A percentile compares a stretch with the other conserved stretches of the same genome.
These are phyloP conservation scores for Paralvinella palmiformis DNA, from an alignment of 1,140 invertebrate species.

Conservation along the genomic window DNA sequence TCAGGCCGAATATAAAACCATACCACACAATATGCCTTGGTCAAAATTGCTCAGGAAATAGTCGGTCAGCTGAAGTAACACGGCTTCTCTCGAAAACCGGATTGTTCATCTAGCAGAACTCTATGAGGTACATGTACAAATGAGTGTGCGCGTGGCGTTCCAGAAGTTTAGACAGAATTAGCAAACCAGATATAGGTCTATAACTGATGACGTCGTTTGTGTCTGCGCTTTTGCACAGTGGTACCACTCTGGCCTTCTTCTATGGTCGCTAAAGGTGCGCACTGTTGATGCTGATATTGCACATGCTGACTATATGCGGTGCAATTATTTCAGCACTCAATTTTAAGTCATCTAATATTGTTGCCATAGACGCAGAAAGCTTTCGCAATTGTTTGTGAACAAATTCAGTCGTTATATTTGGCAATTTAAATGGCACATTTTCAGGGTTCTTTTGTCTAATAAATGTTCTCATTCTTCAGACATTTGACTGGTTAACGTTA, in stretches of 20 bases:
- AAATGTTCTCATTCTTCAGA: neutral
- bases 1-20: constrained; percentile 1
- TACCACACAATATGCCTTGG: neutral
- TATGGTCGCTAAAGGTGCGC: neutral
- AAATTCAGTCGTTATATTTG: neutral
- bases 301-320: no score
- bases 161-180: neutral
- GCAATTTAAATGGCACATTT: neutral
- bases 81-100: neutral
- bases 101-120: neutral
- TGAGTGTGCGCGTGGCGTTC: no score
- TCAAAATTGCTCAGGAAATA: neutral
- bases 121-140: neutral
- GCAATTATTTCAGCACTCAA: neutral
- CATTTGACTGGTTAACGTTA: no score
- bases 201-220: neutral
- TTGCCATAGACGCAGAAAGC: neutral
- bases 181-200: neutral
- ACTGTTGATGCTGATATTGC: neutral
- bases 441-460: neutral
- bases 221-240: neutral
- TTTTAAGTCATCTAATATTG: no score
- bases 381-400: neutral
- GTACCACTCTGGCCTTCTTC: constrained; percentile 1
- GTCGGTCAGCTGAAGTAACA: neutral